phyloP scores from a whole-genome alignment of 2,797 vertebrate genomes.

The Brotula barbata region DNA sequence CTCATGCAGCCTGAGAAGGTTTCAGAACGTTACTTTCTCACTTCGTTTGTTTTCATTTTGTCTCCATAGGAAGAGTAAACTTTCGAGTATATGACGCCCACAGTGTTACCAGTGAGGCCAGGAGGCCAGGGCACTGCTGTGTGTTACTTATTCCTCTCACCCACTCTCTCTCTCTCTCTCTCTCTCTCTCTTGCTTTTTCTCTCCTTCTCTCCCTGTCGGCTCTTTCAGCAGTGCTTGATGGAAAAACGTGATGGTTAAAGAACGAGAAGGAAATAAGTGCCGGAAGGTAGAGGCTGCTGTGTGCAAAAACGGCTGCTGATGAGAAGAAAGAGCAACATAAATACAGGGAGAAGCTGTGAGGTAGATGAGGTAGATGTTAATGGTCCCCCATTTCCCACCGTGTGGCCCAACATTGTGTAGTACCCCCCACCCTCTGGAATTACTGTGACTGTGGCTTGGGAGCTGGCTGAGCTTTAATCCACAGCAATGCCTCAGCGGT shows the following conservation, averaged over 20 bases:
- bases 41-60: conserved; percentile 76
- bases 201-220: conserved; percentile 63
- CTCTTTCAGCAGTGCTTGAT: conserved; percentile 78
- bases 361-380: conserved; percentile 48
- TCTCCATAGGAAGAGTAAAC: conserved; percentile 70
- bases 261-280: conserved; percentile 46
- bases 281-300: conserved; percentile 61
- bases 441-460: neutral
- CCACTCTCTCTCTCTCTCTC: conserved; percentile 36
- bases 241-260: conserved; percentile 80
- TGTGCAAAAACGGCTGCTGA: conserved; percentile 61
- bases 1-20: conserved; percentile 78
- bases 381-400: conserved; percentile 34
- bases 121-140: conserved; percentile 63
- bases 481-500: conserved; percentile 18
- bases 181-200: conserved; percentile 23
- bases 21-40: conserved; percentile 68
- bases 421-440: conserved; percentile 4
- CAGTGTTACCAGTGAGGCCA: conserved; percentile 55
- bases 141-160: conserved; percentile 60
- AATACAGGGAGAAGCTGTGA: conserved; percentile 68
- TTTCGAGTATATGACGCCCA: conserved; percentile 77
- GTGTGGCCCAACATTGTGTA: conserved; percentile 5
- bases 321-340: conserved; percentile 65
- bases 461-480: conserved; percentile 26